Base-by-base conservation (phyloP, 1,140 invertebrate species). In the Artemia franciscana region DNA sequence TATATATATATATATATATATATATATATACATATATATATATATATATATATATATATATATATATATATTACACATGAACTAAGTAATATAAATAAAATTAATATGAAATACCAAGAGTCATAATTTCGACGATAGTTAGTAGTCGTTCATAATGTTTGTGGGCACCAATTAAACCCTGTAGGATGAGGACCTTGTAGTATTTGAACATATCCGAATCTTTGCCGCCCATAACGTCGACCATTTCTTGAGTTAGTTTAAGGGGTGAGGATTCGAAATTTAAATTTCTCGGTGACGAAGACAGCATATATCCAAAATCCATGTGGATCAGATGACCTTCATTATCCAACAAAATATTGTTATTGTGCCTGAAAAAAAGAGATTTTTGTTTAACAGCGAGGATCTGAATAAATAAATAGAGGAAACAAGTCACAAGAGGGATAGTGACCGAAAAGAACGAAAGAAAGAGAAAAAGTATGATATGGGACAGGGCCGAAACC, bases 271-370 rank as follows among this genome's bases (percentile, higher is more conserved):
- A 90, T 73, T 94, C 91, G 73, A 97, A 97, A 18, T 95, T 95
- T 27, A 98, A 78, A 79, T 98, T 99, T 71, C 90, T 87, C 3
- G 95, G 95, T n/a, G 95, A 98, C 57, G 86, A 91, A 9, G 92
- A 97, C n/a, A 98, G 77, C 70, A 99, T 98, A 71, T 96, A 99
- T 24, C 93, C 95, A 78, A 95, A 99, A 76, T 99, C 95, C 68
- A 99, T 99, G 73, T 99, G 95, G 67, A 99, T 98, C 15, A 99
- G 79, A 76, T 98, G 95, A 25, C 95, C 95, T 69, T 93, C 87
- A 66, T 86, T 85, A 74, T 95, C 91, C 62, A 99, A 73, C 26
- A 99, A 75, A 71, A 98, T 99, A 72, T 99, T 98, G 4, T 94
- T 95, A 77, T 98, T 98, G 71, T 98, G 95, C 69, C 93, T 91